These are phyloP conservation scores for Phataginus tricuspis DNA, from an alignment of 2,797 vertebrate genomes.

Conservation along the genomic window DNA sequence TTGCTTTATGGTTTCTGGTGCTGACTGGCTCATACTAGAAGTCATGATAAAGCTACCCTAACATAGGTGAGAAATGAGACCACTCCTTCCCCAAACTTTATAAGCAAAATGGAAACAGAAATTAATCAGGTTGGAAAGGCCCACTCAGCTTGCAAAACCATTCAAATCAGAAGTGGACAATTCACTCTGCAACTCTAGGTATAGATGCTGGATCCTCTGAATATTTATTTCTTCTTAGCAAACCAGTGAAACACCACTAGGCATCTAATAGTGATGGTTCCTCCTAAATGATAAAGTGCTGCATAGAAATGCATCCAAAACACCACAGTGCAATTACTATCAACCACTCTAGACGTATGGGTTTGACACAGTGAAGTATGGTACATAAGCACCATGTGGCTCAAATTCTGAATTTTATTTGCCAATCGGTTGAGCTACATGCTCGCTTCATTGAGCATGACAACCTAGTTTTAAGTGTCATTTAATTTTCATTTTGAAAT, in stretches of 20 bases:
- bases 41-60: not conserved
- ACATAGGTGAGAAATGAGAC: not conserved
- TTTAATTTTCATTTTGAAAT: slow-evolving; percentile 99
- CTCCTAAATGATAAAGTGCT: slow-evolving; percentile 77
- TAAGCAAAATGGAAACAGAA: slow-evolving; percentile 36
- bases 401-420: slow-evolving; percentile 90
- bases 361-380: slow-evolving; percentile 87
- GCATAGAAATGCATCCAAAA: slow-evolving; percentile 80
- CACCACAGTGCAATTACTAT: slow-evolving; percentile 85
- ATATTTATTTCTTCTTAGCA: slow-evolving; percentile 80
- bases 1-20: slow-evolving; percentile 12
- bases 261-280: slow-evolving; percentile 81
- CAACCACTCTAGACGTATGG: slow-evolving; percentile 83
- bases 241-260: slow-evolving; percentile 79
- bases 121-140: slow-evolving; percentile 46
- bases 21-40: not conserved
- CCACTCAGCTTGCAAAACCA: not conserved
- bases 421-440: slow-evolving; percentile 91
- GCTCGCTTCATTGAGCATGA: slow-evolving; percentile 98
- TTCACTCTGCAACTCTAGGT: slow-evolving; percentile 69
- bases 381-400: slow-evolving; percentile 88
- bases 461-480: slow-evolving; percentile 99
- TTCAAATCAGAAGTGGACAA: slow-evolving; percentile 69
- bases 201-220: slow-evolving; percentile 62
- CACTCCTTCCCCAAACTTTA: slow-evolving; percentile 16